These are phyloP conservation scores for Tipula unca DNA, from an alignment of 2,888 invertebrate genomes.

Conservation along the genomic window DNA sequence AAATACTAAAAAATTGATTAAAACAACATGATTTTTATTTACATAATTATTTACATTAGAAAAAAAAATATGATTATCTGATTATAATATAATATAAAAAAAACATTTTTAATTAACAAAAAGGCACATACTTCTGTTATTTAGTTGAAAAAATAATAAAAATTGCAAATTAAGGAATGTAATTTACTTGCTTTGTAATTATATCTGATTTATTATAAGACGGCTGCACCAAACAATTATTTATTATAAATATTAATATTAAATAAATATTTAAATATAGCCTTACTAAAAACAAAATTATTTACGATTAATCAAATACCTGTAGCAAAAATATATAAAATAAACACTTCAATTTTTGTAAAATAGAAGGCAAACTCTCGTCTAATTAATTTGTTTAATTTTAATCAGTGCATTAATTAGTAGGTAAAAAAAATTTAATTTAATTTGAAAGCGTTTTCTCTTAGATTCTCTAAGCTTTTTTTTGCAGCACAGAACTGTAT, in stretches of 20 bases:
- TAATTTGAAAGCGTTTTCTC: not conserved
- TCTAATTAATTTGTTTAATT: not conserved
- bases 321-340: not conserved
- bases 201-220: not conserved
- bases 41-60: not conserved
- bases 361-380: not conserved
- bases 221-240: not conserved
- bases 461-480: not conserved
- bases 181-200: not conserved
- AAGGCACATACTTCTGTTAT: not conserved
- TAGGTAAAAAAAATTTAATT: not conserved
- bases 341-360: not conserved
- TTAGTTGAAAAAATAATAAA: not conserved
- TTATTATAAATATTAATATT: not conserved
- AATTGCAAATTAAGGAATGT: not conserved
- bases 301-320: not conserved
- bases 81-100: not conserved
- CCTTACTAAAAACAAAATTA: not conserved
- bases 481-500: not conserved
- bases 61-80: not conserved
- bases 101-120: not conserved
- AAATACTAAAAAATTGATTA: not conserved
- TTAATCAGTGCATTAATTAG: not conserved
- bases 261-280: not conserved
- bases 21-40: not conserved